Evolutionary conservation across 2,797 vertebrate species (phyloP), one percentile per base, ranked within the genome.

Genomic region (Pipistrellus nathusii): DNA sequence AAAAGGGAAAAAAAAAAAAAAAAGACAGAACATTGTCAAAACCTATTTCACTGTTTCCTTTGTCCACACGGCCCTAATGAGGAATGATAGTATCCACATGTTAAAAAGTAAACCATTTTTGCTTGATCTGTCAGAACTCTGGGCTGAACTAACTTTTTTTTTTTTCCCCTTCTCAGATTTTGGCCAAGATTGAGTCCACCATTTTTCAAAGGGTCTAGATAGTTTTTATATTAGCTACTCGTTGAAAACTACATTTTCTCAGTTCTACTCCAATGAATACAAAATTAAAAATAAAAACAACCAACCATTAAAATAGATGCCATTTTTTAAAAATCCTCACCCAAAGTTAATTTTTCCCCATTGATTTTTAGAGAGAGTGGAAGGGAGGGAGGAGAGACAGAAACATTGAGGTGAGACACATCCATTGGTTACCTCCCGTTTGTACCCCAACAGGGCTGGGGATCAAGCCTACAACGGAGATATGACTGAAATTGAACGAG

Each of bases 101-200:
- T 72, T 85, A 86, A 78, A 93, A 83, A 85, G 30, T 21, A 90
- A 92, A 53, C 18, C n/a, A 66, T 62, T 90, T 93, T 93, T 78
- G 18, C 21, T 82, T 85, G 44, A 95, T 64, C 30, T 71, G 3
- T 35, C 68, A 66, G 62, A 72, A 69, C 35, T 13, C 1, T 71
- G 35, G 4, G 20, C 25, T 76, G n/a, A 51, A 66, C 25, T 81
- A 10, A 53, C 51, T 27, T 88, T 38, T 44, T 44, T 44, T 35
- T 30, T 30, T 41, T 55, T 14, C 1, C 6, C 1, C 6, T 1
- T 2, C 6, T 84, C 62, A 44, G 25, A 68, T 78, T 87, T 66
- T 71, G 82, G n/a, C 64, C 18, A 75, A 92, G 8, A n/a, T 69
- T 32, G 85, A 96, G 5, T n/a, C 72, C 20, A 53, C 3, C 48